Conservation (phyloP, 2,797 vertebrate species). For the Sciaenops ocellatus region DNA sequence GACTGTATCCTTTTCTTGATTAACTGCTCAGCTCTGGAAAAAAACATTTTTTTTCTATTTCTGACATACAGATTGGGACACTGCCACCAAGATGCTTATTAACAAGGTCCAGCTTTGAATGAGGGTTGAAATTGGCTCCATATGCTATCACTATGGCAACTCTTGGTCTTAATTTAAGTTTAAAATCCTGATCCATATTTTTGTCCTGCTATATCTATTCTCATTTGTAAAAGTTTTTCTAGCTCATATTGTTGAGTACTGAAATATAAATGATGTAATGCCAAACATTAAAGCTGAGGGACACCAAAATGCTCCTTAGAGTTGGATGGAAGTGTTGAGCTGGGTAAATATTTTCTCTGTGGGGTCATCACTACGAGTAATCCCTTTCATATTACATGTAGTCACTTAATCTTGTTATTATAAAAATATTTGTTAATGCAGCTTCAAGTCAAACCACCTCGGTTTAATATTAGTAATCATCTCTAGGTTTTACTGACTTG, state of each 20-base stretch:
- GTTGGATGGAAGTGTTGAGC: no score
- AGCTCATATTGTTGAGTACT: no score
- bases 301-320: background rate
- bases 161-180: slow-evolving; percentile 1
- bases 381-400: background rate
- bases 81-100: slow-evolving; percentile 9
- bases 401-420: background rate
- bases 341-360: background rate
- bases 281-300: background rate
- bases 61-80: slow-evolving; percentile 3
- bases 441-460: background rate
- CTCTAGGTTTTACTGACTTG: slow-evolving; percentile 10
- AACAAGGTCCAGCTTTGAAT: background rate
- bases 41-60: slow-evolving; percentile 18
- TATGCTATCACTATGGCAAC: background rate
- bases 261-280: no score
- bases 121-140: background rate
- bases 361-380: background rate
- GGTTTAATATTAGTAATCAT: slow-evolving; percentile 3
- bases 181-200: slow-evolving; percentile 10
- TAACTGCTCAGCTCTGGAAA: background rate
- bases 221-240: background rate
- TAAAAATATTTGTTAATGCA: background rate
- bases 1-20: slow-evolving; percentile 26
- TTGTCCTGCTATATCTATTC: background rate